phyloP scores from a whole-genome alignment of 2,888 invertebrate genomes.

The Linyphia triangularis region DNA sequence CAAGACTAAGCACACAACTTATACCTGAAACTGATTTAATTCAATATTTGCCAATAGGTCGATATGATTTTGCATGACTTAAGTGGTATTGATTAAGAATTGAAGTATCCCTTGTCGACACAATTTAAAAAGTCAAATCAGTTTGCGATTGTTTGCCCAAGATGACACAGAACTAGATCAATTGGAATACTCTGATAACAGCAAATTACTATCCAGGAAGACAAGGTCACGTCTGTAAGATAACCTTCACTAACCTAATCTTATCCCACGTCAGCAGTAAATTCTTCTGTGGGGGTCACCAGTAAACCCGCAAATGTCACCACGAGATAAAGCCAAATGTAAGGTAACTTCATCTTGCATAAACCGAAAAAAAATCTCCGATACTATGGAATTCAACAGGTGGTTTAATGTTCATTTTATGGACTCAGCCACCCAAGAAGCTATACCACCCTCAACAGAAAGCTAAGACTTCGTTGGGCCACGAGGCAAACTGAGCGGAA shows the following conservation, averaged over 20 bases:
- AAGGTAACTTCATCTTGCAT: not conserved
- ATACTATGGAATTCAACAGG: not conserved
- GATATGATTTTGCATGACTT: too few species aligned
- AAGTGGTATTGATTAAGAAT: too few species aligned
- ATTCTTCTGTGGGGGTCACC: not conserved
- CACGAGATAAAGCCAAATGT: not conserved
- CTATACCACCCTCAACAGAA: too few species aligned
- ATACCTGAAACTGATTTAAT: too few species aligned
- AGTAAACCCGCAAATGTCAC: not conserved
- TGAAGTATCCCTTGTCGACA: too few species aligned
- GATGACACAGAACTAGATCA: too few species aligned
- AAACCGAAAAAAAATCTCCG: not conserved
- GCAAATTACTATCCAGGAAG: not conserved
- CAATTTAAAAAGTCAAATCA: too few species aligned
- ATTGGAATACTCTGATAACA: too few species aligned
- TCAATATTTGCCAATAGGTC: too few species aligned
- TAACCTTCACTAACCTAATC: not conserved
- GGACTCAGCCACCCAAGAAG: not conserved
- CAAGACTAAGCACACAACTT: too few species aligned
- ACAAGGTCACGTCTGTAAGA: not conserved
- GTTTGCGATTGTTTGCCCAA: too few species aligned
- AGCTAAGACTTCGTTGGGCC: not conserved
- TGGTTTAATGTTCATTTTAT: slow-evolving; percentile 7
- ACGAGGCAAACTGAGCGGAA: too few species aligned
- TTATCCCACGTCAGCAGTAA: not conserved